Base-by-base conservation (phyloP, 1,140 invertebrate genomes). In the Cyphomyrmex costatus region DNA sequence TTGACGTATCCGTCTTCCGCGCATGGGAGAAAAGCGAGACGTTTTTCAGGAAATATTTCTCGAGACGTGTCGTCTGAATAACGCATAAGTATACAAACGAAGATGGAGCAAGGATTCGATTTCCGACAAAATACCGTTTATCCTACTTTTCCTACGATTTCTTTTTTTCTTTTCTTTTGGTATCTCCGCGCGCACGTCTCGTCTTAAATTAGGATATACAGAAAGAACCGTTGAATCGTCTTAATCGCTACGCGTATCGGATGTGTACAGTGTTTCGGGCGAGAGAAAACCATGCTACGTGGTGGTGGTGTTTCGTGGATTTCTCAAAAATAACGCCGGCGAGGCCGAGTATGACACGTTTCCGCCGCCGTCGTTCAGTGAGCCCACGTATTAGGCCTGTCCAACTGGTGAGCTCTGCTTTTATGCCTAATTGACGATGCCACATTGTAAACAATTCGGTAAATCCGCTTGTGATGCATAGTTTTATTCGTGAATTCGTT, bases 141-240 rank as follows among this genome's bases (percentile, higher is more conserved):
- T 24, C 30, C 49, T 80, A 79, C 77, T 49, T 74, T 33, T 19
- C 14, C 53, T 83, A 83, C 24, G n/a, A 36, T 49, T 30, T 79
- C 30, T 66, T n/a, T 49, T 53, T 53, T 12, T 30, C 33, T 14
- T 53, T 49, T 51, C 7, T 53, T 53, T 53, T 53, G 10, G 16
- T 46, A 46, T 30, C 56, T 65, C 24, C 51, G n/a, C 65, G 56
- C 68, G 24, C 71, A 24, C 42, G 58, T 30, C 58, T 63, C 51
- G 27, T 19, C 46, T 85, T 85, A 85, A 78, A 85, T 85, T 85
- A 85, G 19, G 60, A 85, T 78, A 85, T 85, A 85, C 82, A 85
- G 73, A 78, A 83, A 85, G 60, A 85, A 78, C 60, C 53, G 68
- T 83, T 60, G 68, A 78, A 85, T 76, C 53, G 70, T 24, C 73